Evolutionary conservation across 1,140 invertebrate genomes (phyloP).

Genomic region (Trachymyrmex septentrionalis): DNA sequence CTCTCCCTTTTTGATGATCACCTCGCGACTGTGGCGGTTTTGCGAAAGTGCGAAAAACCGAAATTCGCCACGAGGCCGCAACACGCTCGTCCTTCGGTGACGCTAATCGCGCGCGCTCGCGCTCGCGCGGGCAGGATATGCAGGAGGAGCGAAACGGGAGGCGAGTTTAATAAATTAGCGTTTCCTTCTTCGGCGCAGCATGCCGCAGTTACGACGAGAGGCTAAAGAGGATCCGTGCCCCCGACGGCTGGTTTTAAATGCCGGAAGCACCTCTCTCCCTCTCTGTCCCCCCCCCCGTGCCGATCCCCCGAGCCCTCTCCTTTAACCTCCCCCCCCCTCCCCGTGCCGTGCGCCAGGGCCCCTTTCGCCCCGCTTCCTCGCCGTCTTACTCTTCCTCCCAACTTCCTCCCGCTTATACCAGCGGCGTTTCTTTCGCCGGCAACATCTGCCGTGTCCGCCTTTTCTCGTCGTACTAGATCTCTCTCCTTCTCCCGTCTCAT

Average conservation of each 20-base stretch:
- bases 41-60: slow-evolving; percentile 1
- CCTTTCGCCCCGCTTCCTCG: slow-evolving; percentile 46
- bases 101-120: slow-evolving; percentile 34
- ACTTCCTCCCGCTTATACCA: slow-evolving; percentile 75
- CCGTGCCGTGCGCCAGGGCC: background rate
- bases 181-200: slow-evolving; percentile 81
- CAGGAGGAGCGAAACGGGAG: slow-evolving; percentile 60
- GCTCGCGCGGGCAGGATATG: slow-evolving; percentile 49
- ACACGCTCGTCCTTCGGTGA: slow-evolving; percentile 50
- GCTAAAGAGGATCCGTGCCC: slow-evolving; percentile 79
- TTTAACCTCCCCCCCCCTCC: slow-evolving; percentile 32
- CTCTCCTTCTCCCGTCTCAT: slow-evolving; percentile 35
- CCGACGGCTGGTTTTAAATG: slow-evolving; percentile 79
- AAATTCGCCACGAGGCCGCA: slow-evolving; percentile 19
- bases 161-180: slow-evolving; percentile 80
- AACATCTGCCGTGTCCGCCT: slow-evolving; percentile 77
- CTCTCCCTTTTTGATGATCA: background rate
- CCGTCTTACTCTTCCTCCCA: slow-evolving; percentile 63
- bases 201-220: slow-evolving; percentile 78
- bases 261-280: slow-evolving; percentile 75
- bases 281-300: slow-evolving; percentile 25
- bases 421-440: slow-evolving; percentile 74
- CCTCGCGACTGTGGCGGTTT: background rate
- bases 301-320: slow-evolving; percentile 32
- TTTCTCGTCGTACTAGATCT: slow-evolving; percentile 59